A percentile compares a stretch with the other conserved stretches of the same genome.
phyloP scores from a whole-genome alignment of 2,888 invertebrate species.

The Bedellia somnulentella region DNA sequence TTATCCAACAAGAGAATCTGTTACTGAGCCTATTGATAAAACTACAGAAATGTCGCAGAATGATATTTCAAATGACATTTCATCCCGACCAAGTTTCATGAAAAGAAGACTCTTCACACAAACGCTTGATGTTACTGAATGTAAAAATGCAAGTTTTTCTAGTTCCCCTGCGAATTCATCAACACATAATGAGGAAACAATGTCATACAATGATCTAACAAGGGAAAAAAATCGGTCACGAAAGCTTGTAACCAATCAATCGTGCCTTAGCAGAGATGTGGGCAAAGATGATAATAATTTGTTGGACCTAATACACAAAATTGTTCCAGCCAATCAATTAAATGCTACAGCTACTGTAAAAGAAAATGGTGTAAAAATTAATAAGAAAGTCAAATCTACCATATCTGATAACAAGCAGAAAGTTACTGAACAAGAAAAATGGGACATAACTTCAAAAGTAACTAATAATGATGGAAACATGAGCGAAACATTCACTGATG shows the following conservation, averaged over 20 bases:
- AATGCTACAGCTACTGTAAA: conserved; percentile 21
- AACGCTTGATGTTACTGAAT: conserved; percentile 34
- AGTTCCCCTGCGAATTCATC: conserved; percentile 23
- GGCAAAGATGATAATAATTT: conserved; percentile 26
- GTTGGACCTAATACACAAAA: conserved; percentile 40
- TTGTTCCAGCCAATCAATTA: conserved; percentile 35
- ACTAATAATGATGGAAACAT: conserved; percentile 21
- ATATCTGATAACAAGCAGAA: background rate
- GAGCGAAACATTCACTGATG: conserved; percentile 46
- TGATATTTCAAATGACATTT: conserved; percentile 19
- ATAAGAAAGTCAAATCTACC: too few species aligned
- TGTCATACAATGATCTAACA: conserved; percentile 20
- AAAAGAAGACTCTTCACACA: conserved; percentile 46
- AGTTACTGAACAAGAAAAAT: conserved; percentile 18
- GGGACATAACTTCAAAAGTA: conserved; percentile 32
- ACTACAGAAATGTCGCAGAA: conserved; percentile 6
- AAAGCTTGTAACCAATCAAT: conserved; percentile 32
- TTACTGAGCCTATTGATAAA: background rate
- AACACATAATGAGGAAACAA: conserved; percentile 11
- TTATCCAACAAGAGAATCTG: too few species aligned
- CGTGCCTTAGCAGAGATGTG: conserved; percentile 33
- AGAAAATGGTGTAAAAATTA: conserved; percentile 14
- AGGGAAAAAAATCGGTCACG: conserved; percentile 37
- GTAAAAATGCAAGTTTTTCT: conserved; percentile 22
- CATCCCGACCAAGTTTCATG: conserved; percentile 41